Evolutionary conservation across 2,888 invertebrate species (phyloP).

Genomic region (Sepiola atlantica): DNA sequence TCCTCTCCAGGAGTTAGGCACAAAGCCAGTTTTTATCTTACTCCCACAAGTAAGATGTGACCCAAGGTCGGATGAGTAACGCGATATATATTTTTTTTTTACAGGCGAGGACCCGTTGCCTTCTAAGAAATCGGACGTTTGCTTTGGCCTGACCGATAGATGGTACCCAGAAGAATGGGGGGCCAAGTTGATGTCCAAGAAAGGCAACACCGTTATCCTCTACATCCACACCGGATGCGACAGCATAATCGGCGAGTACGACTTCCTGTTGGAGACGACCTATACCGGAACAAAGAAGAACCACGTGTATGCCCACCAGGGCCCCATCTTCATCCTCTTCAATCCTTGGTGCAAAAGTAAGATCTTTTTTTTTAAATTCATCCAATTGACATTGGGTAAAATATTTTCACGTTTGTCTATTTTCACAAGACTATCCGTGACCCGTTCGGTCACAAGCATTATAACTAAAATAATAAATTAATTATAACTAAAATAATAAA

Average conservation of each 20-base stretch:
- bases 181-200: slow-evolving; percentile 48
- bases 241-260: slow-evolving; percentile 53
- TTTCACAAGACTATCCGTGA: too few species aligned
- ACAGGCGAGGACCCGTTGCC: background rate
- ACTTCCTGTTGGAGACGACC: slow-evolving; percentile 47
- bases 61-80: too few species aligned
- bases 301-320: slow-evolving; percentile 59
- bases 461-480: too few species aligned
- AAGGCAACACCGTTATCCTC: slow-evolving; percentile 47
- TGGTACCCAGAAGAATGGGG: slow-evolving; percentile 49
- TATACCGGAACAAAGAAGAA: slow-evolving; percentile 40
- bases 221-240: slow-evolving; percentile 49
- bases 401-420: too few species aligned
- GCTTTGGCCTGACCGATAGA: slow-evolving; percentile 39
- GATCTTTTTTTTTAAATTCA: too few species aligned
- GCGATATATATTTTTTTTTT: background rate
- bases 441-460: too few species aligned
- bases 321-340: slow-evolving; percentile 85
- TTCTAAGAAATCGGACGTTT: background rate
- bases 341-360: slow-evolving; percentile 91
- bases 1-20: too few species aligned
- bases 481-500: too few species aligned
- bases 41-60: too few species aligned
- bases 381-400: too few species aligned
- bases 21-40: too few species aligned